phyloP scores from a whole-genome alignment of 2,113 vertebrate species.

The Rhizomys pruinosus region DNA sequence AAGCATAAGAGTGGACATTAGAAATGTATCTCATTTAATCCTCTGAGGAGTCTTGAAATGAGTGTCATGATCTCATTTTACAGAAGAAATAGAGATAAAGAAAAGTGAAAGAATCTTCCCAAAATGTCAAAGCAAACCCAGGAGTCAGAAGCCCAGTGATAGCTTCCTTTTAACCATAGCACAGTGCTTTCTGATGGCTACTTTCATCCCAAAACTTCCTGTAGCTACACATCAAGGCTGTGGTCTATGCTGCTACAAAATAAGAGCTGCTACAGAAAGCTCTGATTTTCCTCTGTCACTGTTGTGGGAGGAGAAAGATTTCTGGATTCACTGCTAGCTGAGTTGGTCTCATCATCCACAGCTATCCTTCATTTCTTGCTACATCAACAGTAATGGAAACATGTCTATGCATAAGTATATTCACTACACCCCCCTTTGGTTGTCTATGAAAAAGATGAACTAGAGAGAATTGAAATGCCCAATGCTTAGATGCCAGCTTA shows the following conservation, averaged over 20 bases:
- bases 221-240: neutral
- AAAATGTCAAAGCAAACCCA: constrained; percentile 16
- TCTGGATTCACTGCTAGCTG: neutral
- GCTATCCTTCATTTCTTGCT: neutral
- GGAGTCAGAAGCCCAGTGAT: neutral
- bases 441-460: neutral
- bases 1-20: neutral
- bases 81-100: neutral
- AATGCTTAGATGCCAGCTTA: neutral
- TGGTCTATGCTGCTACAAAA: neutral
- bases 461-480: neutral
- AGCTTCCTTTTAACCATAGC: neutral
- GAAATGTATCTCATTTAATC: neutral
- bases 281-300: neutral
- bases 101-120: neutral
- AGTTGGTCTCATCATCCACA: neutral
- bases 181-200: neutral
- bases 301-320: neutral
- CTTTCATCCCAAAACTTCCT: neutral
- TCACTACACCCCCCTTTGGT: neutral
- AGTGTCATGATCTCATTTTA: neutral
- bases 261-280: neutral
- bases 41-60: neutral
- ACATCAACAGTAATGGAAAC: neutral
- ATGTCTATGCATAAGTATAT: neutral